Evolutionary conservation across 1,140 invertebrate genomes (phyloP).

Genomic region (Drosophila subpulchrella): DNA sequence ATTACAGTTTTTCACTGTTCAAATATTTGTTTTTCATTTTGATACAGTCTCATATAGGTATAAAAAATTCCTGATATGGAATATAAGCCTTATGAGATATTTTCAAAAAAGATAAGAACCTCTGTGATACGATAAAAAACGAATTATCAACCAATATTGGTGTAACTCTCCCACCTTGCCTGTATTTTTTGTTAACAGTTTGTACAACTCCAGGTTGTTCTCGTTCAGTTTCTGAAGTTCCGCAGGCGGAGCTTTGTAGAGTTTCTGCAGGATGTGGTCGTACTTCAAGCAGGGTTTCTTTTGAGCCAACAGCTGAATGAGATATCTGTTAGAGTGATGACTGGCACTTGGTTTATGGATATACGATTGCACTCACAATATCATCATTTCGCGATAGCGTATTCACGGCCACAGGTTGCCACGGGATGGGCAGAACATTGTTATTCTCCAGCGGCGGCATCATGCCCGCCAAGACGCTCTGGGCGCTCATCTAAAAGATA

Average conservation of each 20-base stretch:
- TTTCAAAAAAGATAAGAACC: neutral
- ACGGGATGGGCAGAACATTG: constrained; percentile 90
- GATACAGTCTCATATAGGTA: no score
- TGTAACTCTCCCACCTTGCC: constrained; percentile 84
- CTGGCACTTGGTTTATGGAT: neutral
- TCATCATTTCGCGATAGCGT: constrained; percentile 88
- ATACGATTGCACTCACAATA: constrained; percentile 86
- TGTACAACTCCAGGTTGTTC: constrained; percentile 87
- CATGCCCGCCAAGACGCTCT: constrained; percentile 92
- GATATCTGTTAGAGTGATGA: constrained; percentile 8
- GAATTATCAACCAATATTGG: neutral
- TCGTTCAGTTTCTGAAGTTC: constrained; percentile 86
- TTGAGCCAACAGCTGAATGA: constrained; percentile 86
- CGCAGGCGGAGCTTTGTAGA: constrained; percentile 81
- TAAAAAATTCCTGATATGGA: no score
- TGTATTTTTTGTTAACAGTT: constrained; percentile 88
- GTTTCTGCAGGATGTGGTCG: constrained; percentile 86
- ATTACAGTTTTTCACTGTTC: no score
- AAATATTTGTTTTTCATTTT: no score
- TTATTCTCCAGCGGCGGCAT: constrained; percentile 90
- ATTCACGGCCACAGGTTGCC: constrained; percentile 96
- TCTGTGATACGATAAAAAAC: neutral
- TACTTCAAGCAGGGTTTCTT: constrained; percentile 88
- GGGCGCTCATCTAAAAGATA: constrained; percentile 90
- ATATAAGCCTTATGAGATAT: no score